Percentiles rank a stretch among this genome's conserved stretches.
phyloP scores from a whole-genome alignment of 2,797 vertebrate species.

The Synaphobranchus kaupii region DNA sequence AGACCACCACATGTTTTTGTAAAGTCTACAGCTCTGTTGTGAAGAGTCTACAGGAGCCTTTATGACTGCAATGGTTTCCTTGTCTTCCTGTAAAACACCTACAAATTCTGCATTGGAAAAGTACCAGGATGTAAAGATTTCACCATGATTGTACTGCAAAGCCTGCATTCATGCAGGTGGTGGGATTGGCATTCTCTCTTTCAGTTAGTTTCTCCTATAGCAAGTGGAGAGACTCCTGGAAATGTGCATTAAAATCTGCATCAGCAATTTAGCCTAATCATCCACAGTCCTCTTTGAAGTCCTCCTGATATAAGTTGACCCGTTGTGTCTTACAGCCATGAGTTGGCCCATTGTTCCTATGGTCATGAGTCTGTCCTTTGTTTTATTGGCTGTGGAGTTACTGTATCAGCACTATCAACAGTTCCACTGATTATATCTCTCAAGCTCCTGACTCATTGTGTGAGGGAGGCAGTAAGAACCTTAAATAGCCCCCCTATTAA shows the following conservation, averaged over 20 bases:
- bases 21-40: background rate
- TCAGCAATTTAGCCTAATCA: background rate
- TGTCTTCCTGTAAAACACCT: background rate
- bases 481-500: slow-evolving; percentile 16
- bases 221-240: background rate
- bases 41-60: background rate
- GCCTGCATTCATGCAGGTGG: too few species aligned
- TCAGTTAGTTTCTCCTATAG: background rate
- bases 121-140: too few species aligned
- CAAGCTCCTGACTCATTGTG: background rate
- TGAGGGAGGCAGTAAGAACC: background rate
- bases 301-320: background rate
- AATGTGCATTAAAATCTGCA: background rate
- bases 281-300: slow-evolving; percentile 2
- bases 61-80: background rate
- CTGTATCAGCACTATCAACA: slow-evolving; percentile 1
- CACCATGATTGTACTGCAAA: too few species aligned
- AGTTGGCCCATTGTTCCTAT: background rate
- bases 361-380: slow-evolving; percentile 9
- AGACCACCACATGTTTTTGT: background rate
- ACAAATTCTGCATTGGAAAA: slow-evolving; percentile 29
- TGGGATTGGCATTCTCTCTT: background rate
- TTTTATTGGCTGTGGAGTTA: background rate
- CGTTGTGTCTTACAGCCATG: background rate
- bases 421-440: slow-evolving; percentile 3